phyloP scores from a whole-genome alignment of 2,113 vertebrate species.

The Calidris pugnax region DNA sequence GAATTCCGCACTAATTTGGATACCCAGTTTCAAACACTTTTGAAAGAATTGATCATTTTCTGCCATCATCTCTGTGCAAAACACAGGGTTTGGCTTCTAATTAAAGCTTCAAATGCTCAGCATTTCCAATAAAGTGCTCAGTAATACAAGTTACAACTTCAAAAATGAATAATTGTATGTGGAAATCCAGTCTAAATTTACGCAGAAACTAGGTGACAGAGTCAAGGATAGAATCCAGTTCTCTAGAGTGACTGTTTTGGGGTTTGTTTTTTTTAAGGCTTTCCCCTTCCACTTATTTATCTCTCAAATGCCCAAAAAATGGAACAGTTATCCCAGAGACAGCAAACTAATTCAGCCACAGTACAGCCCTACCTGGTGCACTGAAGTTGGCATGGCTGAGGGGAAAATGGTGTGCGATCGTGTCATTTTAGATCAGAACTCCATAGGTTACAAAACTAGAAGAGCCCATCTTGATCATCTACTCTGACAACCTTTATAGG shows the following conservation, averaged over 20 bases:
- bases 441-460: not conserved
- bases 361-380: conserved; percentile 16
- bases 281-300: not conserved
- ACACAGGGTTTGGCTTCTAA: not conserved
- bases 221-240: not conserved
- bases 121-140: not conserved
- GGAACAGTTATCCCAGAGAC: not conserved
- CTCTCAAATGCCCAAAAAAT: not conserved
- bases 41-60: not conserved
- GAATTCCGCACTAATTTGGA: not conserved
- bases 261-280: not conserved
- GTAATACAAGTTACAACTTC: not conserved
- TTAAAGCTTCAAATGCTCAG: not conserved
- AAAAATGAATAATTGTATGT: not conserved
- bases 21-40: not conserved
- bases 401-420: not conserved
- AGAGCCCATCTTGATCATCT: conserved; percentile 43
- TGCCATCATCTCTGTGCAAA: not conserved
- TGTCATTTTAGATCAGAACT: conserved; percentile 38
- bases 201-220: not conserved
- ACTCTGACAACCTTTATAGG: conserved; percentile 42
- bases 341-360: not conserved
- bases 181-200: not conserved
- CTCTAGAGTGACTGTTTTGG: not conserved
- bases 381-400: not conserved